A percentile compares a stretch with the other conserved stretches of the same genome.
Evolutionary conservation across 2,888 invertebrate species (phyloP).

Genomic region (Rotaria sp.): DNA sequence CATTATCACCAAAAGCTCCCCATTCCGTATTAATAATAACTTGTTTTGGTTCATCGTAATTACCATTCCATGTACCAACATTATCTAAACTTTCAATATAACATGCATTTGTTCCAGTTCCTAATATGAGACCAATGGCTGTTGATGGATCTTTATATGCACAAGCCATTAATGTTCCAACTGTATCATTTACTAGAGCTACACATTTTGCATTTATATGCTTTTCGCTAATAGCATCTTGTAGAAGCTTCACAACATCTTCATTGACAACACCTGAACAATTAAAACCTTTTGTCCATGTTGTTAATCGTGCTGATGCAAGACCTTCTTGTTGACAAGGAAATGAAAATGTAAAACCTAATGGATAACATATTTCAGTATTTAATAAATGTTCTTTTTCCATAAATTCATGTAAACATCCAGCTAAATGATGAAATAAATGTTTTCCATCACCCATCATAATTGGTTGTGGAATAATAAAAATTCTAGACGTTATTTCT

Average conservation of each 20-base stretch:
- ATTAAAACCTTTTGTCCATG: constrained; percentile 96
- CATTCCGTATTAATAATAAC: constrained; percentile 90
- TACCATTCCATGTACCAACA: constrained; percentile 69
- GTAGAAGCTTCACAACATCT: constrained; percentile 79
- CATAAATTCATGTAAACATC: constrained; percentile 81
- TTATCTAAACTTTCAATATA: constrained; percentile 81
- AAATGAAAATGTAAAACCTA: constrained; percentile 89
- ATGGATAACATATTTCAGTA: constrained; percentile 69
- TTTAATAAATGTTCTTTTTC: constrained; percentile 61
- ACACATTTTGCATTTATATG: constrained; percentile 84
- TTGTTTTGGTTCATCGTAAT: constrained; percentile 57
- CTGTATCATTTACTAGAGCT: constrained; percentile 91
- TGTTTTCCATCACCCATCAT: constrained; percentile 51
- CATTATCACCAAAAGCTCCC: constrained; percentile 92
- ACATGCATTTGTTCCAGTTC: constrained; percentile 89
- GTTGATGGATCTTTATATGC: constrained; percentile 89
- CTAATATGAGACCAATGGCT: constrained; percentile 87
- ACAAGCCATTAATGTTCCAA: constrained; percentile 93
- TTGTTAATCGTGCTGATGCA: constrained; percentile 73
- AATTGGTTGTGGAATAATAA: constrained; percentile 39
- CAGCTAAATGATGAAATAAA: constrained; percentile 87
- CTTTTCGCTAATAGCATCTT: constrained; percentile 73
- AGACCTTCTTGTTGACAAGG: constrained; percentile 78
- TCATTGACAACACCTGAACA: constrained; percentile 80
- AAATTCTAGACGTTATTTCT: constrained; percentile 37